Percentiles rank a stretch among this genome's conserved stretches.
Conservation (phyloP, 2,113 vertebrate genomes). For the Apaloderma vittatum region DNA sequence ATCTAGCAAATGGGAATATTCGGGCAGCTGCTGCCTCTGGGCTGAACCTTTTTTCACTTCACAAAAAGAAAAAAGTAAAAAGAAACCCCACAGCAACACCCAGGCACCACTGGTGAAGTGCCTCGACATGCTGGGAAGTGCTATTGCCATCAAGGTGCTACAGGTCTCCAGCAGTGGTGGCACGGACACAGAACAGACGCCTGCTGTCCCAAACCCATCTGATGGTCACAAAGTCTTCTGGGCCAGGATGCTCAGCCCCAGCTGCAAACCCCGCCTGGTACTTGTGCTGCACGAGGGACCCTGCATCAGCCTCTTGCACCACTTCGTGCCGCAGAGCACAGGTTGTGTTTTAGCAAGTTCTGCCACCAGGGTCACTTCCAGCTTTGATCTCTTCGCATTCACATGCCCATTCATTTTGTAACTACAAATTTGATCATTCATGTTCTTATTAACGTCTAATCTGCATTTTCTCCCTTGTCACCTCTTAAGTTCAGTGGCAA, state of each 20-base stretch:
- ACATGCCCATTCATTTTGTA: fast-evolving
- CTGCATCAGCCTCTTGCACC: neutral
- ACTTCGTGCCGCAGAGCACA: neutral
- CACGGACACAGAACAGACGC: neutral
- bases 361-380: neutral
- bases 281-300: neutral
- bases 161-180: neutral
- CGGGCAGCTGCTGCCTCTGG: neutral
- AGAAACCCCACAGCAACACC: neutral
- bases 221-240: neutral
- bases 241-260: neutral
- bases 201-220: neutral
- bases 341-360: neutral
- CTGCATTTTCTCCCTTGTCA: neutral
- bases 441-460: fast-evolving
- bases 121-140: neutral
- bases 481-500: neutral
- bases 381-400: neutral
- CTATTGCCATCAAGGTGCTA: neutral
- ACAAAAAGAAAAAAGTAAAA: neutral
- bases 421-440: neutral
- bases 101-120: neutral
- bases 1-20: neutral
- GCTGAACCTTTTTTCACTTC: neutral
- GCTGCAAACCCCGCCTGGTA: neutral